phyloP scores from a whole-genome alignment of 1,140 invertebrate genomes.

The Cydia splendana region DNA sequence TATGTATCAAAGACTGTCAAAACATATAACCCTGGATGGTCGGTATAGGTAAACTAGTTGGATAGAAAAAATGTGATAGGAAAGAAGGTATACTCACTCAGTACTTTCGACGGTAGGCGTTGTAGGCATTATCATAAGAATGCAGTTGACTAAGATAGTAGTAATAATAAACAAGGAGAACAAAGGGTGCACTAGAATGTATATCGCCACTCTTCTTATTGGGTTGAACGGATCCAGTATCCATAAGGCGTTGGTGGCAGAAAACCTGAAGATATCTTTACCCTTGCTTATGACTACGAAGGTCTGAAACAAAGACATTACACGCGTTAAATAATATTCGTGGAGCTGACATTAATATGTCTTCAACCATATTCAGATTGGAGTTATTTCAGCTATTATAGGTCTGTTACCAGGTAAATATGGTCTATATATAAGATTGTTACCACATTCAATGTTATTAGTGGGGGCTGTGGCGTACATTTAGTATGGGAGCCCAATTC shows the following conservation, averaged over 20 bases:
- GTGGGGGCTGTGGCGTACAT: too few relatives aligned
- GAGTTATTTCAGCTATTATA: too few relatives aligned
- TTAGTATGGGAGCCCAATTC: too few relatives aligned
- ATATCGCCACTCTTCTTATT: constrained; percentile 97
- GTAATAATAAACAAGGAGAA: constrained; percentile 99
- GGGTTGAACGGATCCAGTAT: constrained; percentile 98
- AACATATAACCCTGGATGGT: constrained; percentile 21
- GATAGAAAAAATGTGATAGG: constrained; percentile 38
- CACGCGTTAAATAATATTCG: constrained; percentile 42
- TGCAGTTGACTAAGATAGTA: constrained; percentile 98
- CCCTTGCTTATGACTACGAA: constrained; percentile 99
- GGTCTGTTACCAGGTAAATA: too few relatives aligned
- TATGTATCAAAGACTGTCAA: constrained; percentile 29
- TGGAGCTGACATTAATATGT: not conserved
- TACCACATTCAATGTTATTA: too few relatives aligned
- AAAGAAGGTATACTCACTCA: constrained; percentile 89
- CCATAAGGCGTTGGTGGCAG: constrained; percentile 96
- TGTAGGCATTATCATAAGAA: constrained; percentile 98
- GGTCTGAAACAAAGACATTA: constrained; percentile 87
- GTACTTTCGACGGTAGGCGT: constrained; percentile 96
- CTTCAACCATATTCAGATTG: too few relatives aligned
- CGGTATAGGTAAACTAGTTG: constrained; percentile 11
- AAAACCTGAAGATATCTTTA: constrained; percentile 99
- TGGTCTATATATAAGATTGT: too few relatives aligned
- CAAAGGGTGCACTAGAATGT: constrained; percentile 97